Evolutionary conservation across 2,797 vertebrate genomes (phyloP), one percentile per base, ranked within the genome.

Genomic region (Oryzias sinensis): DNA sequence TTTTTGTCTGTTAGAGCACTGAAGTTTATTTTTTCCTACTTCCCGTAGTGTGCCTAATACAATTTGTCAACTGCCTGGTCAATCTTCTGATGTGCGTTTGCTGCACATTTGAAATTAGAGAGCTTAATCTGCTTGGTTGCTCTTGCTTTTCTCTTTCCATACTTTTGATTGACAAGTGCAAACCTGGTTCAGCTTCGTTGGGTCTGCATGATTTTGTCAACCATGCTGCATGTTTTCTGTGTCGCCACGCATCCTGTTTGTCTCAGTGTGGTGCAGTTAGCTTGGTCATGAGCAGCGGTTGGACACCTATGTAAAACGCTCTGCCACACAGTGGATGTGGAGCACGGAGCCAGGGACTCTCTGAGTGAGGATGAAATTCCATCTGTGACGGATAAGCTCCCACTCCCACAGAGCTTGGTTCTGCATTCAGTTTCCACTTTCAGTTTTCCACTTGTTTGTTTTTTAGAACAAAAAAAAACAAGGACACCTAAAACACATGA

Each of bases 191-290:
- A 88, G 87, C 81, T 83, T 90, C 74, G 72, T 79, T 88, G 89
- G 88, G 87, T 89, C 86, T 93, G 83, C 92, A 88, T 90, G 90
- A 84, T 50, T 73, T 85, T 85, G 80, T 87, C 53, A 9, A 87
- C 61, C 72, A 81, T 87, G 76, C 81, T 87, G 93, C 94, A 95
- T 93, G 92, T 77, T 58, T 84, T 91, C 84, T 59, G 90, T 93
- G 92, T 91, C 89, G 89, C 89, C 86, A 86, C 87, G 86, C 91
- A 88, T 86, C 59, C 62, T 65, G 89, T 83, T 88, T 85, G 85
- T 93, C 90, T 90, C 91, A 87, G 91, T 92, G 93, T 94, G 93
- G 91, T 93, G 87, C 87, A 83, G 92, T 93, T 87, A 91, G 92
- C 87, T 87, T 88, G 93, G 92, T 90, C 89, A 79, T 91, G 90